Evolutionary conservation across 2,888 invertebrate genomes (phyloP), one percentile per base, ranked within the genome.

Genomic region (Drosophila putrida): DNA sequence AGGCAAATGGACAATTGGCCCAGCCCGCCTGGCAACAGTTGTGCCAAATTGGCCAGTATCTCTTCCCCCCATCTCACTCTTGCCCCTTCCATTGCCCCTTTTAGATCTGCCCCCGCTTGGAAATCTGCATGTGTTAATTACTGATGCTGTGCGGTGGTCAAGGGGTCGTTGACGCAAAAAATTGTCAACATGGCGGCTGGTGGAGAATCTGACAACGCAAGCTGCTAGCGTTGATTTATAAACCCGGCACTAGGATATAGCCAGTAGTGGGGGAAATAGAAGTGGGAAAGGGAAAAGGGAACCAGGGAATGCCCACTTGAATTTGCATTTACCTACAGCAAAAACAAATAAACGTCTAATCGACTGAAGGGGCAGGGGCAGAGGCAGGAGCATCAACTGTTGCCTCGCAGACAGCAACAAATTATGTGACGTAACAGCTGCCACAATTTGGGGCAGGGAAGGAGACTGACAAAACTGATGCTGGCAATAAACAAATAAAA

Each of bases 321-420:
- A 84, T 84, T 84, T 84, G 87, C 83, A 88, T 84, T 88, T 84
- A 84, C 83, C 83, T 84, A 75, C 62, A 78, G 78, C 70, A 86
- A 85, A 88, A 89, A 85, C 89, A 86, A 89, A 86, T 88, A 85
- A 88, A 88, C 82, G 85, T 88, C 85, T 89, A 85, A 89, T 84
- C 85, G 89, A 72, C 50, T 65, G 10, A 11, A 6, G 55, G 2
- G 9, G 27, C 13, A 15, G n/a, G 13, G 11, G 47, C 10, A 33
- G 1, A 27, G 41, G 35, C 6, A 39, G 43, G 28, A 43, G 55
- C 78, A 67, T 81, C 87, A 86, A 81, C 81, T 75, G 81, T 83
- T 87, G 88, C 88, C 78, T 57, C 66, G 53, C 74, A 77, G 89
- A 88, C 81, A 73, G 71, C 76, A 70, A 83, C 89, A 88, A 88